Evolutionary conservation across 1,140 invertebrate genomes (phyloP).

Genomic region (Lycorma delicatula): DNA sequence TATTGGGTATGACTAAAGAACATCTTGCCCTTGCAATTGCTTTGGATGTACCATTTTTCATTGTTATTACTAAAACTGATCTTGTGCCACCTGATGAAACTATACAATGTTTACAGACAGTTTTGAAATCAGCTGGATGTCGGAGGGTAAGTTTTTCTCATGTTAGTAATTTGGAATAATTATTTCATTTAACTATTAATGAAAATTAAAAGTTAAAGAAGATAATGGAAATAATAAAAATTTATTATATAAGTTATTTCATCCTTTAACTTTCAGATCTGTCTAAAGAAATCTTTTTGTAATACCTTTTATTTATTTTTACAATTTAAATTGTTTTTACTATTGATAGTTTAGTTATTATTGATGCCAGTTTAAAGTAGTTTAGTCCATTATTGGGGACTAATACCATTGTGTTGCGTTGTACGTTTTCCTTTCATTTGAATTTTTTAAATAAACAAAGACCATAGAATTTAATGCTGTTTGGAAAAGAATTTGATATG

Average conservation of each 20-base stretch:
- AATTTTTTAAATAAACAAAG: too few relatives aligned
- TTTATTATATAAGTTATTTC: background rate
- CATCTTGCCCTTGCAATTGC: conserved; percentile 76
- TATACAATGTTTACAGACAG: conserved; percentile 47
- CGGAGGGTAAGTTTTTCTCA: conserved; percentile 42
- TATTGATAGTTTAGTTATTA: too few relatives aligned
- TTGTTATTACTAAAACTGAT: conserved; percentile 86
- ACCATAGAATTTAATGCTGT: too few relatives aligned
- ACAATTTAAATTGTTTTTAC: too few relatives aligned
- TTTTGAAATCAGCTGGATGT: conserved; percentile 54
- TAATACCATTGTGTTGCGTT: too few relatives aligned
- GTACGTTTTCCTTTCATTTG: too few relatives aligned
- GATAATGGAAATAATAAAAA: background rate
- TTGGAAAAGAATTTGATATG: too few relatives aligned
- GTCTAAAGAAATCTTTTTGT: background rate
- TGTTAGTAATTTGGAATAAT: too few relatives aligned
- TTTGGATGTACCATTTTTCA: conserved; percentile 80
- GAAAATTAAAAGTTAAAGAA: conserved; percentile 11
- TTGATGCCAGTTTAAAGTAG: too few relatives aligned
- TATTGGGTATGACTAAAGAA: conserved; percentile 65
- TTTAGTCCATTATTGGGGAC: too few relatives aligned
- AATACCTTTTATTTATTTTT: too few relatives aligned
- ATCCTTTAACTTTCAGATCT: background rate
- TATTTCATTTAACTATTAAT: background rate
- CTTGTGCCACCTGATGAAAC: conserved; percentile 52